These are phyloP conservation scores for Cygnus atratus DNA, from an alignment of 2,113 vertebrate genomes.

Conservation along the genomic window DNA sequence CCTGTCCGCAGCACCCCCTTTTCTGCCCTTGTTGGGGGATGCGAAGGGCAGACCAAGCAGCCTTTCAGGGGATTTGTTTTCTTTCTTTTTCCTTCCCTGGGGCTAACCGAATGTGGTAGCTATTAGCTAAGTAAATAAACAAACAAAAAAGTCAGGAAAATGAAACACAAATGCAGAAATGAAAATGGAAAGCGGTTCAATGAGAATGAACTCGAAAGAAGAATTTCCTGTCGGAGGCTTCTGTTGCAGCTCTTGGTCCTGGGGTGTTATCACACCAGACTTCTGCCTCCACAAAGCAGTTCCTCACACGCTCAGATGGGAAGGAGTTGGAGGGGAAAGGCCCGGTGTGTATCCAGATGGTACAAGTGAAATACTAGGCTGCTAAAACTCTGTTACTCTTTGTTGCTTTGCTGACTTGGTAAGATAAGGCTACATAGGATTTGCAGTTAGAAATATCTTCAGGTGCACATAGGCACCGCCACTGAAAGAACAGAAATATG, in stretches of 20 bases:
- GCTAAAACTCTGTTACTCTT: background rate
- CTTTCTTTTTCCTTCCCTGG: too few relatives aligned
- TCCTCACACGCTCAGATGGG: fast-evolving
- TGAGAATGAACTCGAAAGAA: too few relatives aligned
- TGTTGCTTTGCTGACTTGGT: background rate
- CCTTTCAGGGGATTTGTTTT: background rate
- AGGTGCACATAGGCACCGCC: fast-evolving
- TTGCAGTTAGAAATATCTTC: background rate
- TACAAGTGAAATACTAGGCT: background rate
- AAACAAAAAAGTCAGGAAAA: background rate
- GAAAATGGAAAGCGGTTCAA: background rate
- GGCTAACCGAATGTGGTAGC: background rate
- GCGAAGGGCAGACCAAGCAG: too few relatives aligned
- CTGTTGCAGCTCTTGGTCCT: background rate
- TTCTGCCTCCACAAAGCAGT: background rate
- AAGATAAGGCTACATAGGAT: fast-evolving
- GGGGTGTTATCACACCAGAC: fast-evolving
- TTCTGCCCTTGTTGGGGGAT: fast-evolving
- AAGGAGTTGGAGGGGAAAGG: background rate
- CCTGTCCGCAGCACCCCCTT: fast-evolving
- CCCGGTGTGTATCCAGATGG: fast-evolving
- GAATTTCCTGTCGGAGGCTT: background rate
- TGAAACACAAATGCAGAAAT: background rate
- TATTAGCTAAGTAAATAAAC: background rate
- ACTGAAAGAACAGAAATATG: background rate